A percentile compares a stretch with the other conserved stretches of the same genome.
Evolutionary conservation across 2,888 invertebrate genomes (phyloP).

Genomic region (Erannis defoliaria): DNA sequence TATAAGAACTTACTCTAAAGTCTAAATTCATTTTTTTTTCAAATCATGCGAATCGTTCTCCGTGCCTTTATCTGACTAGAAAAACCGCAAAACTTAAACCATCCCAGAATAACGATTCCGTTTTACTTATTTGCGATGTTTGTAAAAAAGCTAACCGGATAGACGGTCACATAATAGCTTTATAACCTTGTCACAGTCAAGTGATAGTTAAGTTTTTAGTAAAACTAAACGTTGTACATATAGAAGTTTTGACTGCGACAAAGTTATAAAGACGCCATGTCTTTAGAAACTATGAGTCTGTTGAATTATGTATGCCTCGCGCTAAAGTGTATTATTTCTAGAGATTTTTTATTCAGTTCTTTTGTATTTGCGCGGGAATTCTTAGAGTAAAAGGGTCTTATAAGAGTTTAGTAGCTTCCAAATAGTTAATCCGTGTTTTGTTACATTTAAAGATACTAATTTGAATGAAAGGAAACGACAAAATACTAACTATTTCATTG

Average conservation of each 20-base stretch:
- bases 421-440: too few species aligned
- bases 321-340: constrained; percentile 26
- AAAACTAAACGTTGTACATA: not conserved
- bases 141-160: constrained; percentile 38
- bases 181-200: constrained; percentile 9
- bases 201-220: not conserved
- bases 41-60: too few species aligned
- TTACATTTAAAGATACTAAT: too few species aligned
- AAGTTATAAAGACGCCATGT: not conserved
- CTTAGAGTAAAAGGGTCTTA: not conserved
- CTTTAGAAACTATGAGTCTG: constrained; percentile 2
- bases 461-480: too few species aligned
- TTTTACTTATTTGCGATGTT: constrained; percentile 30
- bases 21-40: too few species aligned
- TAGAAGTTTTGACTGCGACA: not conserved
- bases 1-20: too few species aligned
- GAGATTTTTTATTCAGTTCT: constrained; percentile 20
- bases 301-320: constrained; percentile 38
- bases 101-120: constrained; percentile 15
- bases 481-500: too few species aligned
- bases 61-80: not conserved
- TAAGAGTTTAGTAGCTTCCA: too few species aligned
- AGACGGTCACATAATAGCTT: not conserved
- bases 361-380: constrained; percentile 3
- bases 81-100: not conserved